A percentile compares a stretch with the other conserved stretches of the same genome.
Evolutionary conservation across 2,888 invertebrate genomes (phyloP).

Genomic region (Trichacis sp.): DNA sequence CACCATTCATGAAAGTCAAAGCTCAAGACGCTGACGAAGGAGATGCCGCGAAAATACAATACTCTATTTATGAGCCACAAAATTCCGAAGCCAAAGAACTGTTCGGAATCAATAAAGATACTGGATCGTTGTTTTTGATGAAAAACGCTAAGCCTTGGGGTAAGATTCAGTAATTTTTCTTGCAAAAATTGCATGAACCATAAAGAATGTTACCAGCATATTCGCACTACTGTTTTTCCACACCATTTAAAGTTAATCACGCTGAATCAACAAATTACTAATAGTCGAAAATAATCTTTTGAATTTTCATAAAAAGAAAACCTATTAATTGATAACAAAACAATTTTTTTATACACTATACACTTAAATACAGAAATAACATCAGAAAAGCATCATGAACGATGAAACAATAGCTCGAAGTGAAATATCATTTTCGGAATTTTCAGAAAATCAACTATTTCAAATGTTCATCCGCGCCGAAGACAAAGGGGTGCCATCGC

Average conservation of each 20-base stretch:
- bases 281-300: no score
- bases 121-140: conserved; percentile 80
- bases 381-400: no score
- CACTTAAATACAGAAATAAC: no score
- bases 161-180: no score
- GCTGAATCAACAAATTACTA: no score
- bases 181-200: no score
- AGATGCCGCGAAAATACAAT: conserved; percentile 78
- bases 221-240: no score
- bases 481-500: conserved; percentile 82
- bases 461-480: conserved; percentile 91
- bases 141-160: conserved; percentile 73
- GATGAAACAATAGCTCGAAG: background rate
- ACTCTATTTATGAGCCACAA: conserved; percentile 81
- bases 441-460: conserved; percentile 80
- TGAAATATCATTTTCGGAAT: background rate
- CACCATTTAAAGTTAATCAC: no score
- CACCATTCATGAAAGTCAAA: conserved; percentile 75
- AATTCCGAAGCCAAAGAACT: conserved; percentile 73
- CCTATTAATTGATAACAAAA: no score
- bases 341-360: no score
- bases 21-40: conserved; percentile 87
- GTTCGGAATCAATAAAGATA: conserved; percentile 80
- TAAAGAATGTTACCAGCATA: no score
- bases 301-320: no score